These are phyloP conservation scores for Oedothorax gibbosus DNA, from an alignment of 1,140 invertebrate genomes.

Conservation along the genomic window DNA sequence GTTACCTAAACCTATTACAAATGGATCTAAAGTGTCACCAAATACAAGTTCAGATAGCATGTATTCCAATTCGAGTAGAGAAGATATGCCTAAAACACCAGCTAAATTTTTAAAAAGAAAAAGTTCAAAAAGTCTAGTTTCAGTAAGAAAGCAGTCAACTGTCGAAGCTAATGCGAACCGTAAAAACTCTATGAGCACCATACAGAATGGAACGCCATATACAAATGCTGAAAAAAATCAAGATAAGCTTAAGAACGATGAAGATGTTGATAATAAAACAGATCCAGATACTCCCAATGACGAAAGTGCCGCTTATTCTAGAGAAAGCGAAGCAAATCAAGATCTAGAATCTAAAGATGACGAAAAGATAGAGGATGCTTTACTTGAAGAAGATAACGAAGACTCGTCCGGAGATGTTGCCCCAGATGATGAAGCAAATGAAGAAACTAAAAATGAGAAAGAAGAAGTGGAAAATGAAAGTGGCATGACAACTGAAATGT, in stretches of 20 bases:
- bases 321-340: slow-evolving; percentile 8
- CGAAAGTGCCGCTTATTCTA: not conserved
- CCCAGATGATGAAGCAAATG: not conserved
- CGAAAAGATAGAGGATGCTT: not conserved
- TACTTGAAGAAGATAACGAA: too few relatives aligned
- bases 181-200: not conserved
- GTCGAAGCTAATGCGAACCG: not conserved
- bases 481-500: not conserved
- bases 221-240: not conserved
- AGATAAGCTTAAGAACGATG: not conserved
- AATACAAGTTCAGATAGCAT: slow-evolving; percentile 44
- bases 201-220: not conserved
- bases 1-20: not conserved
- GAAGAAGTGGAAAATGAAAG: not conserved
- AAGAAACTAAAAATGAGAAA: not conserved
- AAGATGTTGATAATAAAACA: not conserved
- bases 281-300: not conserved
- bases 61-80: slow-evolving; percentile 35
- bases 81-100: slow-evolving; percentile 8
- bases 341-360: not conserved
- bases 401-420: not conserved
- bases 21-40: slow-evolving; percentile 17
- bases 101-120: not conserved
- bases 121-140: not conserved
- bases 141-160: not conserved